A percentile compares a stretch with the other conserved stretches of the same genome.
These are phyloP conservation scores for Pterobdella sp. DNA, from an alignment of 2,888 invertebrate genomes.

Conservation along the genomic window DNA sequence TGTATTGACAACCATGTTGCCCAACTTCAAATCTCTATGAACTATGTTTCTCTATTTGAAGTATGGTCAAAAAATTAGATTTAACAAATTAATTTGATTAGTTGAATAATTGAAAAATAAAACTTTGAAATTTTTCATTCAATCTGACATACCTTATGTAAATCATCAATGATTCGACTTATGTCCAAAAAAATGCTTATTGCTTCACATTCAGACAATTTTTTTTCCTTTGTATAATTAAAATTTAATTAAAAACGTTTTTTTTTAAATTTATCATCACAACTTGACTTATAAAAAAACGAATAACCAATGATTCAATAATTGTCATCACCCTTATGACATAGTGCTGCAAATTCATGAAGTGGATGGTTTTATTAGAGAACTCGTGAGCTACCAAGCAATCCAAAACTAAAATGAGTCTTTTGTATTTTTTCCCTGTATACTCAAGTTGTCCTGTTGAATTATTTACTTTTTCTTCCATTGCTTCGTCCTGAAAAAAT, in stretches of 20 bases:
- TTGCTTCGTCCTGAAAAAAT: constrained; percentile 59
- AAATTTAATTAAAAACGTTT: no score
- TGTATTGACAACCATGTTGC: constrained; percentile 68
- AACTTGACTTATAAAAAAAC: no score
- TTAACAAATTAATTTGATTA: no score
- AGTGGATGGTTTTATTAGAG: constrained; percentile 51
- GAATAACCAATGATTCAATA: not conserved
- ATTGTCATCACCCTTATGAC: constrained; percentile 56
- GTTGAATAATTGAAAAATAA: no score
- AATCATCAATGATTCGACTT: constrained; percentile 64
- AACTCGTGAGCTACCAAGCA: constrained; percentile 66
- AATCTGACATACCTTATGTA: constrained; percentile 60
- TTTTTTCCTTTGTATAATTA: constrained; percentile 59
- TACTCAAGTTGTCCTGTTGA: constrained; percentile 49
- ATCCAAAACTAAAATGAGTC: constrained; percentile 66
- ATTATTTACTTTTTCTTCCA: constrained; percentile 60
- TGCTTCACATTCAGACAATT: constrained; percentile 66
- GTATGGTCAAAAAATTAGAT: no score
- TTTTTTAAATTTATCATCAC: no score
- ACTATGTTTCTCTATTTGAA: constrained; percentile 65
- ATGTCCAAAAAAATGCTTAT: constrained; percentile 67
- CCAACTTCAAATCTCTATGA: constrained; percentile 68
- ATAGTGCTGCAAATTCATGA: constrained; percentile 66
- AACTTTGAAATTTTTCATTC: not conserved
- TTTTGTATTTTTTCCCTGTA: constrained; percentile 48